Evolutionary conservation across 2,888 invertebrate genomes (phyloP), one percentile per base, ranked within the genome.

Genomic region (Pristionchus exspectatus): DNA sequence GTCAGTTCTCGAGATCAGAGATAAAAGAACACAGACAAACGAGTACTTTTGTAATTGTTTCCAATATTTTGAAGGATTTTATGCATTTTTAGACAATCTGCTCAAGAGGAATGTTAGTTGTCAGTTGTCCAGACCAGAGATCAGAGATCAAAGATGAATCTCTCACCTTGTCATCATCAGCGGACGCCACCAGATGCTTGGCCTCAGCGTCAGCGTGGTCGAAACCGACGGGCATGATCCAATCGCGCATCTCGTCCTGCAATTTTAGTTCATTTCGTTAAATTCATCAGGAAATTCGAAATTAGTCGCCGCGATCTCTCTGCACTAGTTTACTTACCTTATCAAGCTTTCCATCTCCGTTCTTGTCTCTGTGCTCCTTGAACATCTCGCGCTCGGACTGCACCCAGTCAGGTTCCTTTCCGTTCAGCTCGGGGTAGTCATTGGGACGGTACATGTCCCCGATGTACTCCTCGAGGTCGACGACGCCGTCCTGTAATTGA

Each of bases 161-260:
- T 5, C 30, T 50, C 94, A 96, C 96, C 95, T 97, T 97, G 96
- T 99, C 97, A 0, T 96, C 96, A 96, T 99, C 99, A 0, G 98
- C 97, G 95, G 98, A 98, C 96, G 97, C 97, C 92, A 99, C 97
- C 84, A 99, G 96, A 96, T 99, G 99, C 90, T 97, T 97, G 14
- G 98, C 97, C 96, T 99, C 99, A 0, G 98, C 98, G 95, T 98
- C 97, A 0, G 98, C 97, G 96, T 98, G 98, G 96, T 99, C 98
- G 95, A 98, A 99, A 95, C 98, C 98, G 0, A 97, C 96, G 0
- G 99, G 99, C 90, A 98, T 97, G 92, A 99, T 98, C 98, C 99
- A 99, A 88, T 97, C 97, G 93, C 97, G 97, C 50, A 96, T 96
- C 96, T 99, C 99, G 81, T 97, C 96, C 92, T 93, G 77, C 91